Base-by-base conservation (phyloP, 2,888 invertebrate species). In the Apamea crenata region DNA sequence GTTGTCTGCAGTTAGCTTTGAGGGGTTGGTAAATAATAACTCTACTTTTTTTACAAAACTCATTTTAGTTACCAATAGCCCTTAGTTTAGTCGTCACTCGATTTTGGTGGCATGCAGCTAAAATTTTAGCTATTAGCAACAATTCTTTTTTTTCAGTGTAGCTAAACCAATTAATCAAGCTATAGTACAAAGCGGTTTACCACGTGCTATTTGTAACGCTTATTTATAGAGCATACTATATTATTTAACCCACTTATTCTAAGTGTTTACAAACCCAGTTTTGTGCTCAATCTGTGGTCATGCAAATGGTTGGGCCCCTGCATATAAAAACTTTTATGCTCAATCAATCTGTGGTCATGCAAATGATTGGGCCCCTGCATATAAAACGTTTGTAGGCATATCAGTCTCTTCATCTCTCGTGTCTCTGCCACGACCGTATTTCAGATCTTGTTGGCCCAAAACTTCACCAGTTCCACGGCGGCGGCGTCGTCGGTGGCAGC, bases 181-280 rank as follows among this genome's bases (percentile, higher is more conserved):
- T 29, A 47, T 56, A 69, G 72, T n/a, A 69, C 65, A 61, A 77
- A 77, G 66, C 29, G n/a, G 53, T 70, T 73, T 73, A 70, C 73
- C 53, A 29, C 70, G 61, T 53, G 73, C 40, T 74, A 69, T 80
- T 87, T 78, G 66, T 77, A 78, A 63, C 18, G 29, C 53, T 74
- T 80, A 80, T 80, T 71, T 74, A 78, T 75, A 75, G 21, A 66
- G 14, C 10, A 32, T 18, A n/a, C n/a, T 59, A 14, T 80, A 76
- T 72, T 78, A 74, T 81, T 81, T 76, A 66, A 81, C 68, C 77
- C 53, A 74, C 65, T 74, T 77, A 65, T 40, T 74, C 40, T 59
- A 77, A 68, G 50, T 69, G 50, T 69, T 50, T 72, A 81, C 18
- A 53, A 32, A 67, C 21, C n/a, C 21, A 50, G 21, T 66, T 47